Evolutionary conservation across 2,113 vertebrate species (phyloP), one percentile per base, ranked within the genome.

Genomic region (Ramphastos sulfuratus): DNA sequence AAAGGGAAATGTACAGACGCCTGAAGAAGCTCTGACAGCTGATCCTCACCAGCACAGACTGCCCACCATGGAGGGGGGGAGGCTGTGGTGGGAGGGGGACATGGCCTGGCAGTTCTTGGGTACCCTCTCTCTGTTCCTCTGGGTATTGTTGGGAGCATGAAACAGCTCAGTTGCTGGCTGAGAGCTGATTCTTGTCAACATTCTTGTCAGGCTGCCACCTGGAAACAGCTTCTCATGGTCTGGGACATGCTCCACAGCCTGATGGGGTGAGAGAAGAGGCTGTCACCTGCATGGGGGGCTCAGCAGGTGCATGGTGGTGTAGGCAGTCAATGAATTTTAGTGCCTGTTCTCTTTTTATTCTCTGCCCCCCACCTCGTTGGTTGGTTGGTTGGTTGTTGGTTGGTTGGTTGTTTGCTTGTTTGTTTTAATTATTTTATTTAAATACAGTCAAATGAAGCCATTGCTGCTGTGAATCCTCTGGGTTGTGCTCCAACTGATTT

Each of bases 1-100:
- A 99, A 87, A 95, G 99, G 59, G 98, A 99, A 58, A 98, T 99
- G 97, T 99, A 99, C 97, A 99, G 98, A 65, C 98, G 99, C 1
- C 98, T 99, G 72, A 99, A 99, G 98, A 99, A 99, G 76, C 98
- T 99, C 66, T 99, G 94, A 98, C 70, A 46, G 25, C 23, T 2
- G 33, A 4, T 2, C 13, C 10, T 19, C 7, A 7, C 15, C 2
- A 21, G 15, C 55, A 14, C 50, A 44, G 71, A 89, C 89, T 17
- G 33, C 71, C 67, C 15, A 1, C 71, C 15, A 1, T 27, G 6
- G 4, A 0, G 5, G 50, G 66, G 37, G 56, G 46, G 25, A n/a
- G 39, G 35, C 55, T 46, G 58, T 8, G 10, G 54, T 0, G 31
- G 83, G 76, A 18, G 50, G 60, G 30, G 27, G 52, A 4, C 0